A percentile compares a stretch with the other conserved stretches of the same genome.
phyloP scores from a whole-genome alignment of 2,888 invertebrate species.

The Epirrita christyi region DNA sequence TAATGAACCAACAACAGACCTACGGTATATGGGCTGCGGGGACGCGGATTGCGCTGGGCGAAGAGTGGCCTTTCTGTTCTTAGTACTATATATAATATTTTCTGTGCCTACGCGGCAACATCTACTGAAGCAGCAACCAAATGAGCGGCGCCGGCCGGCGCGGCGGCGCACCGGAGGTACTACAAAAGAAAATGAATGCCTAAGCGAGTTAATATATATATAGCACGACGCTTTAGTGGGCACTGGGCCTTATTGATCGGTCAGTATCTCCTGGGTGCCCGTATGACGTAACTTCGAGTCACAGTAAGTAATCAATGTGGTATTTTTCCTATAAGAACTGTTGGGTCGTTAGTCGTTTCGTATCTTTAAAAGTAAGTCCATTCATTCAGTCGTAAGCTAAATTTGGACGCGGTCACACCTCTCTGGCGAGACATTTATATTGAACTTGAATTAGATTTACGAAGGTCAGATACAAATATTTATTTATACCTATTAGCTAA shows the following conservation, averaged over 20 bases:
- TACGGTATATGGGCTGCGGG: no score
- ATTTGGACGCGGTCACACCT: constrained; percentile 53
- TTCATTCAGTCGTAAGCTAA: constrained; percentile 51
- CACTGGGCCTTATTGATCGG: constrained; percentile 4
- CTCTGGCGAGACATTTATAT: constrained; percentile 18
- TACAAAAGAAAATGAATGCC: not conserved
- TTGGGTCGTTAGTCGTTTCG: constrained; percentile 20
- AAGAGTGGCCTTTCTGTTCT: no score
- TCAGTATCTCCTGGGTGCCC: constrained; percentile 33
- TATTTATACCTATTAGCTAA: not conserved
- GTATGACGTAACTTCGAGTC: constrained; percentile 45
- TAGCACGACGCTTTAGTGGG: constrained; percentile 7
- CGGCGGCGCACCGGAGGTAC: not conserved
- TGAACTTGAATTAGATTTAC: constrained; percentile 16
- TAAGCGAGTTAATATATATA: not conserved
- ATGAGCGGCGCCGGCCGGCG: no score
- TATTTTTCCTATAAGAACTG: constrained; percentile 52
- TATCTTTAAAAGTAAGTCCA: not conserved
- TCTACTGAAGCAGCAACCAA: no score
- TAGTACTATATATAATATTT: no score
- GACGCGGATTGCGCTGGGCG: no score
- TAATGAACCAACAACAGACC: no score
- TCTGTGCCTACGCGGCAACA: no score
- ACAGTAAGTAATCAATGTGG: constrained; percentile 30
- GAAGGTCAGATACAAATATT: constrained; percentile 29